Percentiles rank a stretch among this genome's conserved stretches.
Conservation (phyloP, 2,113 vertebrate genomes). For the Poecile atricapillus region DNA sequence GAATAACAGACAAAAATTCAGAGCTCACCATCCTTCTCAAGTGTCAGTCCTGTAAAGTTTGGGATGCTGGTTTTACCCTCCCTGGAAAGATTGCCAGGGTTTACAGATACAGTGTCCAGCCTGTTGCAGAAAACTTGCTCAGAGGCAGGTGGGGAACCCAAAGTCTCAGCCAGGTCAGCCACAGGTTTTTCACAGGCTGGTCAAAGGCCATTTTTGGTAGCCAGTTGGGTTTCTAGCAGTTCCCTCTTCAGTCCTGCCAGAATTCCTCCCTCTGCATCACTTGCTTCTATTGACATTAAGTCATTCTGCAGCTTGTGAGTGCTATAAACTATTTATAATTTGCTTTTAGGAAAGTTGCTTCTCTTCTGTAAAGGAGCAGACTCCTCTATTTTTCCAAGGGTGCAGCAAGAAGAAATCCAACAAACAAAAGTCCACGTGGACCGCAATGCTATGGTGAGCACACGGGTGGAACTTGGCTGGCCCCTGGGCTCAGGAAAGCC, state of each 20-base stretch:
- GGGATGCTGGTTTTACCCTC: background rate
- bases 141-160: background rate
- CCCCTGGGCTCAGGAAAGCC: background rate
- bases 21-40: background rate
- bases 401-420: conserved; percentile 85
- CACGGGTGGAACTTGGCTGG: background rate
- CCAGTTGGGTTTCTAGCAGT: background rate
- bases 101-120: background rate
- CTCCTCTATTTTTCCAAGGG: conserved; percentile 91
- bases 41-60: background rate
- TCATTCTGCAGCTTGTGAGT: background rate
- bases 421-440: conserved; percentile 88
- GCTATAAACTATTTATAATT: background rate
- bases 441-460: conserved; percentile 86
- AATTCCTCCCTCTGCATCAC: background rate
- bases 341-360: conserved; percentile 82
- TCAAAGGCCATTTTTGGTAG: background rate
- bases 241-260: background rate
- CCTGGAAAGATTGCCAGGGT: background rate
- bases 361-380: conserved; percentile 98
- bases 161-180: background rate
- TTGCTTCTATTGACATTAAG: background rate
- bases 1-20: background rate
- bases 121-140: background rate
- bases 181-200: background rate